Percentiles rank a stretch among this genome's conserved stretches.
phyloP scores from a whole-genome alignment of 2,888 invertebrate species.

The Lithodes maja region DNA sequence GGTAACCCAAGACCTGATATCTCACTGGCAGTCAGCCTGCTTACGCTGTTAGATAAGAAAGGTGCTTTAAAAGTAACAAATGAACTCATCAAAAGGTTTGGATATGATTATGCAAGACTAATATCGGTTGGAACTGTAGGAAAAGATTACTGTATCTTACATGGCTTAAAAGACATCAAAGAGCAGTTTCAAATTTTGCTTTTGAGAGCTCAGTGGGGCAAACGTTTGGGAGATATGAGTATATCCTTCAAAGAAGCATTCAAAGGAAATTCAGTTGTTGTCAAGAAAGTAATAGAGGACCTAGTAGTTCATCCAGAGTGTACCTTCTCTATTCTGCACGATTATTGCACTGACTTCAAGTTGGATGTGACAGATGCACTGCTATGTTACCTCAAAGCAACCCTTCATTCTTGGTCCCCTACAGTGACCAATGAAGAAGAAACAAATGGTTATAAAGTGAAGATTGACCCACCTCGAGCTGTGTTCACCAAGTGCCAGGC shows the following conservation, averaged over 20 bases:
- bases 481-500: conserved; percentile 45
- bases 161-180: conserved; percentile 45
- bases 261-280: conserved; percentile 36
- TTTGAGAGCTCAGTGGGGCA: conserved; percentile 66
- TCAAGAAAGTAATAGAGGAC: conserved; percentile 44
- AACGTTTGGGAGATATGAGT: conserved; percentile 50
- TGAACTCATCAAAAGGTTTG: conserved; percentile 68
- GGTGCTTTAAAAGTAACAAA: conserved; percentile 48
- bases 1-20: conserved; percentile 56
- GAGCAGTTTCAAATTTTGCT: conserved; percentile 57
- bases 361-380: conserved; percentile 54
- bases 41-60: conserved; percentile 50
- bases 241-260: conserved; percentile 68
- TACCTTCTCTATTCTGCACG: conserved; percentile 51
- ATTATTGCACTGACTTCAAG: conserved; percentile 62
- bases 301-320: conserved; percentile 58
- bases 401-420: conserved; percentile 52
- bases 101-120: conserved; percentile 60
- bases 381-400: conserved; percentile 46
- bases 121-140: conserved; percentile 54
- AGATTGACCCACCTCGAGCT: conserved; percentile 52
- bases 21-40: conserved; percentile 48
- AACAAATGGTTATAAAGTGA: not conserved
- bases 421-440: conserved; percentile 19
- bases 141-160: conserved; percentile 48